phyloP scores from a whole-genome alignment of 2,888 invertebrate genomes.

The Ornithoptera alexandrae region DNA sequence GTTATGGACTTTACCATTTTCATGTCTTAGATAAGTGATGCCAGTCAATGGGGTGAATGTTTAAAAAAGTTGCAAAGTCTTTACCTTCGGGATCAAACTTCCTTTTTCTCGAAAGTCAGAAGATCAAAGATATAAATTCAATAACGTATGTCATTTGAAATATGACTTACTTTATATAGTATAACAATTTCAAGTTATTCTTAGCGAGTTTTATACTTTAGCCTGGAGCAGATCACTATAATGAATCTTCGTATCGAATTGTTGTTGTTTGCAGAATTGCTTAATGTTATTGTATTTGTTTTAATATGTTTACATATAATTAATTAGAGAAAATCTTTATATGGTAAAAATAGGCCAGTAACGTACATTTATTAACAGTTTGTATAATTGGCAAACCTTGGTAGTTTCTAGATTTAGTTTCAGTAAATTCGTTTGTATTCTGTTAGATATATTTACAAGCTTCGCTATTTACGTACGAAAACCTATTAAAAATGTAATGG shows the following conservation, averaged over 20 bases:
- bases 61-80: neutral
- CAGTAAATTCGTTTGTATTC: too few relatives aligned
- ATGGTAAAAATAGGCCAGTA: too few relatives aligned
- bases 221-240: too few relatives aligned
- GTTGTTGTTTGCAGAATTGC: neutral
- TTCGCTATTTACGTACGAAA: neutral
- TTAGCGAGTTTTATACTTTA: neutral
- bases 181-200: neutral
- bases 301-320: too few relatives aligned
- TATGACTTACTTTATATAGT: neutral
- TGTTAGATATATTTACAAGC: too few relatives aligned
- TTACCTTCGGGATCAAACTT: constrained; percentile 2
- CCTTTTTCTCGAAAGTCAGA: neutral
- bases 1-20: too few relatives aligned
- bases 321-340: too few relatives aligned
- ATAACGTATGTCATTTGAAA: neutral
- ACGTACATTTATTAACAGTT: too few relatives aligned
- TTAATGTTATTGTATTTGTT: too few relatives aligned
- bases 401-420: too few relatives aligned
- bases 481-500: neutral
- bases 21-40: neutral
- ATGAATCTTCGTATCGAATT: too few relatives aligned
- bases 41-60: neutral
- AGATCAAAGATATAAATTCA: constrained; percentile 5
- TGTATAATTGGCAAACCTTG: too few relatives aligned